Evolutionary conservation across 2,113 vertebrate genomes (phyloP), one percentile per base, ranked within the genome.

Genomic region (Dicentrarchus labrax): DNA sequence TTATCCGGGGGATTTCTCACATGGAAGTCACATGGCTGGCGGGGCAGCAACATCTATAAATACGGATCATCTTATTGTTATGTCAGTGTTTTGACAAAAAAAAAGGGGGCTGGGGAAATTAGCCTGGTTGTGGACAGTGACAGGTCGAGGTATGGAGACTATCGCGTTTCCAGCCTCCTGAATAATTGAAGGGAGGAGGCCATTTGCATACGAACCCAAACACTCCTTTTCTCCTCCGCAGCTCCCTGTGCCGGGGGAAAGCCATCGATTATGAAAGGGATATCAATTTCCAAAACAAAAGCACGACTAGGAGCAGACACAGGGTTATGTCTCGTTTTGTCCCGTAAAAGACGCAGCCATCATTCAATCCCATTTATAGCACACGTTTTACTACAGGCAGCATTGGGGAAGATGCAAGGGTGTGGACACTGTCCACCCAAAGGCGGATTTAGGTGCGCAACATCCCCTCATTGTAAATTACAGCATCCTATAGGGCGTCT

Each of bases 181-280:
- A 94, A 95, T 94, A 83, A 95, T 92, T 93, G 64, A 95, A 59
- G 66, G 45, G 24, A 54, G 85, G 87, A 88, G 82, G 22, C 50
- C 2, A 94, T 94, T 94, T 94, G 89, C 94, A 95, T 94, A 94
- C 67, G 80, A 84, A 93, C 94, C 93, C 93, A 95, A 95, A 96
- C 94, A 95, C 77, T 38, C 13, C 16, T 45, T 62, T 17, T 30
- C 21, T 21, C n/a, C 21, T 21, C n/a, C 45, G 60, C 83, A 19
- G 48, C 41, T 15, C 50, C 13, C 24, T 16, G 12, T 36, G 57
- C 62, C 6, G 65, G 47, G 30, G 56, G 64, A 41, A 75, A 79
- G 43, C 68, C 76, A 69, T 67, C 10, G 41, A 3, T n/a, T 51
- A 53, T 21, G 45, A 53, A 47, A 64, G 53, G 10, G 13, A 12